Evolutionary conservation across 2,113 vertebrate species (phyloP).

Genomic region (Calyptomena viridis): DNA sequence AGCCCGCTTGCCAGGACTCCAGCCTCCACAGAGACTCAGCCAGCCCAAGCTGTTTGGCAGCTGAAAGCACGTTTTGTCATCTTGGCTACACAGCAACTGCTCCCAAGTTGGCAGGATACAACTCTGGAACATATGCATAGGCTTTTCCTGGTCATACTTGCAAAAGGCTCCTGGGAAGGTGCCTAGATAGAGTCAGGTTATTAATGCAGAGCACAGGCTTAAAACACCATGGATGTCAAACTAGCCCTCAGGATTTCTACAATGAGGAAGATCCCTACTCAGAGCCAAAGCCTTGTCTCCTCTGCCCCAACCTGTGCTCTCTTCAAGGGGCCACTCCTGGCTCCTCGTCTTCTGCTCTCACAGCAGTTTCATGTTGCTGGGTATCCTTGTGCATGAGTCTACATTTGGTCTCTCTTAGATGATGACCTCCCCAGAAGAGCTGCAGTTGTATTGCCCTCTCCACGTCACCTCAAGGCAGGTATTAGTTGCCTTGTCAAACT

Average conservation of each 20-base stretch:
- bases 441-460: rapidly evolving
- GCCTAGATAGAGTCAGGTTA: background rate
- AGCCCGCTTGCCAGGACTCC: background rate
- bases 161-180: background rate
- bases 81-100: background rate
- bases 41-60: background rate
- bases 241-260: background rate
- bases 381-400: rapidly evolving
- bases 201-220: background rate
- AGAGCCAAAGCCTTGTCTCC: background rate
- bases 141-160: background rate
- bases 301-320: rapidly evolving
- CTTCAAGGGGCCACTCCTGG: background rate
- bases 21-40: background rate
- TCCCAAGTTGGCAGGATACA: background rate
- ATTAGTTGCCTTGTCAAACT: background rate
- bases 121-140: background rate
- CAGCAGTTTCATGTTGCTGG: background rate
- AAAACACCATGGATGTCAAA: background rate
- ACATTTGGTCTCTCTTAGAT: background rate
- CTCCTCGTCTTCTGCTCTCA: background rate
- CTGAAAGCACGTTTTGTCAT: constrained; percentile 25
- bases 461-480: background rate
- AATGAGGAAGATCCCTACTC: rapidly evolving
- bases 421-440: background rate